Base-by-base conservation (phyloP, 1,140 invertebrate species). In the Xylocopa sonorina region DNA sequence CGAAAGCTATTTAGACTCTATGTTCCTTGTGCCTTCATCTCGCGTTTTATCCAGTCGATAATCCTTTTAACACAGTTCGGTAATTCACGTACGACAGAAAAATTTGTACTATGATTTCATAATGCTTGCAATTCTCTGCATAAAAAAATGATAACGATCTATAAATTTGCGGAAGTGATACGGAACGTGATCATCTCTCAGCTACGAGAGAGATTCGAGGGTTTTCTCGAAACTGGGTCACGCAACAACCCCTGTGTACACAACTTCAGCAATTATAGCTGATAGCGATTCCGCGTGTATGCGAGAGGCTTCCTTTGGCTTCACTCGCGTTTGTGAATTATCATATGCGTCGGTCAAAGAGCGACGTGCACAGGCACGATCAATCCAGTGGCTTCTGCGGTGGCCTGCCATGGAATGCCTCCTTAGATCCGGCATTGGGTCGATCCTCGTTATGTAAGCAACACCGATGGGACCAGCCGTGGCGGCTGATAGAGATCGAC, bases 351-450 rank as follows among this genome's bases (percentile, higher is more conserved):
- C 43, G 69, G 32, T 86, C 67, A 75, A 86, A 83, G 72, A 77
- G 57, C 63, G 57, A 21, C 48, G 24, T 14, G 14, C 41, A 34
- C 43, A 50, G 27, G 48, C 43, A 48, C 55, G 32, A 82, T 80
- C 72, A 71, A 72, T 86, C 57, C 51, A n/a, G 32, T 18, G 27
- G 41, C 7, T 16, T 50, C 67, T 71, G 41, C 55, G 66, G 51
- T 85, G 73, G 63, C 63, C 55, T n/a, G 60, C 27, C 7, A 2
- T 81, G 58, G 76, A 75, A 73, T 74, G 75, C 83, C 80, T 80
- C 78, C 46, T 62, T 32, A 24, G 53, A 7, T 72, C 62, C 32
- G 1, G 10, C 60, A 24, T 80, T 46, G 27, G 10, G 14, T 9
- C 57, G 6, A 38, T 2, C 46, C 41, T 34, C 24, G 18, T 53